Base-by-base conservation (phyloP, 2,113 vertebrate species). In the Cariama cristata region DNA sequence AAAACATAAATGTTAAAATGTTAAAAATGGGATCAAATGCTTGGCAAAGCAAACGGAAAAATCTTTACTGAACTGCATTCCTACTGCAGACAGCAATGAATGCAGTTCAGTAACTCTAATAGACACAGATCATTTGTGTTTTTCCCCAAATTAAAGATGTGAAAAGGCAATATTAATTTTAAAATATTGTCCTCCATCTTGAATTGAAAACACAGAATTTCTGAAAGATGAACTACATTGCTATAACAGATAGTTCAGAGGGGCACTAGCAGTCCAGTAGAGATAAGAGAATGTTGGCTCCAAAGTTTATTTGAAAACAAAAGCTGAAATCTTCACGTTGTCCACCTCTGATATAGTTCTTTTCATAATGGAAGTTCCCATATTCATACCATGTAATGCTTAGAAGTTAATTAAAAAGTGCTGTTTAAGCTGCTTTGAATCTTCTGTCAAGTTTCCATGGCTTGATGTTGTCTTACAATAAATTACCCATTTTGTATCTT, bases 371-470 rank as follows among this genome's bases (percentile, higher is more conserved):
- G 98, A 95, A 96, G 98, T 96, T 96, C 95, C 97, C 98, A 97
- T 94, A 97, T 97, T 97, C 98, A 97, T 98, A 98, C 97, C 98
- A 97, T 93, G 97, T 96, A 98, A 98, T 97, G 98, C 98, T 98
- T 98, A 97, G 98, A 98, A 98, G 98, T 98, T 98, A 98, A 98
- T 96, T 96, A 98, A 98, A 98, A 98, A 98, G 98, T 98, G 98
- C 98, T 98, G 98, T 97, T 98, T 98, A 97, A 98, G 98, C 98
- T 98, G 98, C 98, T 98, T 98, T 99, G 98, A 99, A 98, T 98
- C 98, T 99, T 99, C 99, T 98, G 98, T 98, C 98, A 98, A 98
- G 99, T 99, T 99, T 99, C 98, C 99, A 99, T 99, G 99, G 99
- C 99, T 98, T 99, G 99, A 99, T 99, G 99, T 99, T 99, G 99